Base-by-base conservation (phyloP, 2,113 vertebrate species). In the Nycticryphes semicollaris region DNA sequence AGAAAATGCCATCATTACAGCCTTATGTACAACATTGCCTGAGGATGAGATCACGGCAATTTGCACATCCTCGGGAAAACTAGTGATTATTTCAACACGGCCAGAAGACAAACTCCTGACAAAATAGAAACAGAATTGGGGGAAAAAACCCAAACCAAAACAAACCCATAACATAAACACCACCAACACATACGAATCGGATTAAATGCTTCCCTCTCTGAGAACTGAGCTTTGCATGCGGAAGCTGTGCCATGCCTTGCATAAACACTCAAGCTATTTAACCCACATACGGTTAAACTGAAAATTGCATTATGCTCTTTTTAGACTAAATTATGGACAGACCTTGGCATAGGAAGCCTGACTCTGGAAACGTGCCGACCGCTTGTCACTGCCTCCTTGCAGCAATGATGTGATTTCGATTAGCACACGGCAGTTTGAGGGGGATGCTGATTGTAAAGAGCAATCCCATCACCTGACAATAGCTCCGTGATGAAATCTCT, bases 401-500 rank as follows among this genome's bases (percentile, higher is more conserved):
- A 75, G 68, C 2, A 1, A 28, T 37, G 82, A 75, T 92, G 78
- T 7, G 82, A 89, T 90, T 96, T 57, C 79, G 13, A 91, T 93
- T 83, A 92, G 67, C 2, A 37, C 12, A 6, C 1, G 41, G 93
- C 6, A 7, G 62, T 4, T 47, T 1, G 12, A 93, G 77, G 74
- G 76, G 70, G 91, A 70, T 75, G 92, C 74, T 75, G 78, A 68
- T 77, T 77, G 85, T 57, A 67, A 94, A 96, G 96, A 97, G 91
- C 94, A 93, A 96, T 95, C 77, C 96, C 75, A 48, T 96, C 94
- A 89, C 88, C 88, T 96, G 96, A 97, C 94, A 97, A 93, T 51
- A 94, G 89, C 91, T 90, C 86, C 33, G 50, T 91, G 97, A 97
- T 97, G 96, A 96, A 97, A 94, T 96, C 91, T 95, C 89, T 95